These are phyloP conservation scores for Tribolium freemani DNA, from an alignment of 2,888 invertebrate species.

Conservation along the genomic window DNA sequence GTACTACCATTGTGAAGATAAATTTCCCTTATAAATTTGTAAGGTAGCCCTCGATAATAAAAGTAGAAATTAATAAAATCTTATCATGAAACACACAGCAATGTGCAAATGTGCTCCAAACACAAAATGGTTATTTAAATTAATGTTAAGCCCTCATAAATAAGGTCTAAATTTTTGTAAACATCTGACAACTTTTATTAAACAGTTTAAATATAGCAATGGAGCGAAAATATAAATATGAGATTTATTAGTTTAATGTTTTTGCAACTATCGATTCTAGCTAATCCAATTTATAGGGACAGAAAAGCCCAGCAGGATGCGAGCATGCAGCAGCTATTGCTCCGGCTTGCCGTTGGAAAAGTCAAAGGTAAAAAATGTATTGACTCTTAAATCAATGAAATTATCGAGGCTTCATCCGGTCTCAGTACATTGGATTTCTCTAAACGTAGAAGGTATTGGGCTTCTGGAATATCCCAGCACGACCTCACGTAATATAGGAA, in stretches of 20 bases:
- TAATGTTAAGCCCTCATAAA: too few relatives aligned
- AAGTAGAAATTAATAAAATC: background rate
- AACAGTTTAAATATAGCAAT: background rate
- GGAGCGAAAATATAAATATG: background rate
- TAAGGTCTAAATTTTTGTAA: too few relatives aligned
- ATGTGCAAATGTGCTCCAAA: too few relatives aligned
- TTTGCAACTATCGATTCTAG: background rate
- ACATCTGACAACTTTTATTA: too few relatives aligned
- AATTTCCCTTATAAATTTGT: background rate
- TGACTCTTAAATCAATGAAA: conserved; percentile 32
- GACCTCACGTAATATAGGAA: conserved; percentile 37
- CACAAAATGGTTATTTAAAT: too few relatives aligned
- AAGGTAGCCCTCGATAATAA: background rate
- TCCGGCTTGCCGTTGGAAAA: background rate
- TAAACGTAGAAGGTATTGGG: conserved; percentile 15
- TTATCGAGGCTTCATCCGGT: conserved; percentile 20
- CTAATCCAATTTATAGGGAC: background rate
- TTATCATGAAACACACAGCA: background rate
- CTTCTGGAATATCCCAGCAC: conserved; percentile 20
- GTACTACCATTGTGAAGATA: background rate
- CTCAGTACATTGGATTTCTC: conserved; percentile 21
- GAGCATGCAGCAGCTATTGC: background rate
- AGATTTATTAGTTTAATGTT: background rate
- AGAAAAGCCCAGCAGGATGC: background rate
- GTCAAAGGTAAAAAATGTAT: conserved; percentile 5